Conservation (phyloP, 2,888 invertebrate genomes). For the Lithophane leautieri region DNA sequence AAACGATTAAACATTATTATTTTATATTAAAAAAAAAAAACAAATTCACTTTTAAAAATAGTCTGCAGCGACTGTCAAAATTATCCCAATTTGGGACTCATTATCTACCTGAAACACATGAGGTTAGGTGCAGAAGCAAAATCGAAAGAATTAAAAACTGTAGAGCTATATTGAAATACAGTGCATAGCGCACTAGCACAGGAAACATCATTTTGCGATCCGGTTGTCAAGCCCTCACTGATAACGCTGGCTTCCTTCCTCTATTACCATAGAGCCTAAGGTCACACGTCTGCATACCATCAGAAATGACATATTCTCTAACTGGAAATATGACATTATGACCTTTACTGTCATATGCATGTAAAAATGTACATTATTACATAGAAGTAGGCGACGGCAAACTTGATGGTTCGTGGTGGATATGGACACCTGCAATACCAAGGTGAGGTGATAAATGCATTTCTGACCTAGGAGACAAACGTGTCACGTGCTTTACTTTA, state of each 20-base stretch:
- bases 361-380: background rate
- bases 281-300: constrained; percentile 46
- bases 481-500: too few relatives aligned
- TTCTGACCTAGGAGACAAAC: too few relatives aligned
- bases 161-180: constrained; percentile 26
- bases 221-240: constrained; percentile 41
- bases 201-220: constrained; percentile 53
- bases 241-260: constrained; percentile 52
- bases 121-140: background rate
- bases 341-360: constrained; percentile 13
- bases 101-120: background rate
- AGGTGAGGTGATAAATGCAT: too few relatives aligned
- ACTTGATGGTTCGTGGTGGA: too few relatives aligned
- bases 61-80: background rate
- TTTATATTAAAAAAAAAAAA: background rate
- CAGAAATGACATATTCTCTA: constrained; percentile 34
- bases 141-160: background rate
- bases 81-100: background rate
- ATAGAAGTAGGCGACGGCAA: background rate
- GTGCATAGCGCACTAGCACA: constrained; percentile 32
- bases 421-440: too few relatives aligned
- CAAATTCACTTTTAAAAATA: background rate
- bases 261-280: constrained; percentile 50
- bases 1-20: too few relatives aligned
- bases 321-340: constrained; percentile 23